phyloP scores from a whole-genome alignment of 1,140 invertebrate genomes.

The Drosophila rhopaloa region DNA sequence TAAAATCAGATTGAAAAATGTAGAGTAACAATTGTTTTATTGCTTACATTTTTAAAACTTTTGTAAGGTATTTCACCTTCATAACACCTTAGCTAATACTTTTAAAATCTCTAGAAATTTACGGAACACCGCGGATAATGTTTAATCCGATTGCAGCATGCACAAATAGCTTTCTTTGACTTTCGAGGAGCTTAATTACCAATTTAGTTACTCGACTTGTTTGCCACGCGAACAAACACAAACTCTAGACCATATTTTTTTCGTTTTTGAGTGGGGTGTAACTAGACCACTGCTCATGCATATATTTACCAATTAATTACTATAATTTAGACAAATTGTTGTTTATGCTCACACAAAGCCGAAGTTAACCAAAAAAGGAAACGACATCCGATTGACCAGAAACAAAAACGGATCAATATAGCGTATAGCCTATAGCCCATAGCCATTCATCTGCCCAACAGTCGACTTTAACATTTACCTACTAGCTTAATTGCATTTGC shows the following conservation, averaged over 20 bases:
- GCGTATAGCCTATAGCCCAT: not conserved
- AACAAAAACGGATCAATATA: slow-evolving; percentile 24
- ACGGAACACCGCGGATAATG: not conserved
- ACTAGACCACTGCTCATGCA: slow-evolving; percentile 6
- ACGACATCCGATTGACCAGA: not conserved
- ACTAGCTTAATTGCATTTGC: slow-evolving; percentile 46
- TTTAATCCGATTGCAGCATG: slow-evolving; percentile 10
- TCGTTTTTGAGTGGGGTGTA: not conserved
- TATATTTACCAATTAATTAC: slow-evolving; percentile 34
- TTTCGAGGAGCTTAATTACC: not conserved
- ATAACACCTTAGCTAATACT: not conserved
- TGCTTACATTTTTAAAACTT: no score
- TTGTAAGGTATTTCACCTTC: no score
- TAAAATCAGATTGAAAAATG: no score
- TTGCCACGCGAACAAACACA: slow-evolving; percentile 5
- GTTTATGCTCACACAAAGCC: slow-evolving; percentile 52
- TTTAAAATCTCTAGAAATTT: not conserved
- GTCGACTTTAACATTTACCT: slow-evolving; percentile 8
- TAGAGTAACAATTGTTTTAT: no score
- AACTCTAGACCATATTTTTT: slow-evolving; percentile 5
- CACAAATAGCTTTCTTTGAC: slow-evolving; percentile 26
- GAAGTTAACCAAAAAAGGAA: slow-evolving; percentile 27
- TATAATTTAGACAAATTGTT: slow-evolving; percentile 66
- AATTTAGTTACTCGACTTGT: slow-evolving; percentile 9
- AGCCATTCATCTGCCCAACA: slow-evolving; percentile 12